Evolutionary conservation across 2,797 vertebrate species (phyloP), one percentile per base, ranked within the genome.

Genomic region (Takifugu ocellatus): DNA sequence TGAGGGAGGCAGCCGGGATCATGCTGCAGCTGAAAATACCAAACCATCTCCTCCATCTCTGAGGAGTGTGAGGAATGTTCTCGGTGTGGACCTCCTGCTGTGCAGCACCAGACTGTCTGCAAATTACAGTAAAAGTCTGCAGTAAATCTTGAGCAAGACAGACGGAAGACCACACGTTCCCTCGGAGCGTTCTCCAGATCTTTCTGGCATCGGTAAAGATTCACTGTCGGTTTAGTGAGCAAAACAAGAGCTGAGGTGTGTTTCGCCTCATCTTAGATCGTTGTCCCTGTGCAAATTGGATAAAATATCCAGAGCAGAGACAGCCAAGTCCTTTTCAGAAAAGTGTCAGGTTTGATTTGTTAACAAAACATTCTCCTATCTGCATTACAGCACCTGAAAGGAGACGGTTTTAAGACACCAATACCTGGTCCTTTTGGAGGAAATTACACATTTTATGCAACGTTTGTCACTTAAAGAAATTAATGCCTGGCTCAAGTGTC

Each of bases 271-370:
- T 56, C 42, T 49, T 61, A 31, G 48, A 64, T 68, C 54, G 48
- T 21, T 62, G 68, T 75, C 50, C 6, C 21, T 0, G 6, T 33
- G 16, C 50, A 53, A 56, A 68, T 58, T 57, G 27, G 44, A 26
- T 46, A 2, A 49, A 53, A 52, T 65, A 61, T 59, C 24, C 17
- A 27, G 9, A 25, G 48, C 31, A 47, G 24, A 9, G 27, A 12
- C 17, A 25, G 64, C 57, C 43, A 39, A 10, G 11, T 64, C 48
- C 61, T 10, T 46, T 15, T 42, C 25, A 59, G 25, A 21, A 42
- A 45, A 39, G 46, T 12, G 36, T 33, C 68, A 27, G 6, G 36
- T 67, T 61, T 31, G 44, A 58, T 68, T 61, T 64, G 47, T 48
- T 27, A 25, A 54, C 54, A 31, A 60, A 70, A 63, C 11, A 6